These are phyloP conservation scores for Ridgeia piscesae DNA, from an alignment of 1,140 invertebrate genomes.

Conservation along the genomic window DNA sequence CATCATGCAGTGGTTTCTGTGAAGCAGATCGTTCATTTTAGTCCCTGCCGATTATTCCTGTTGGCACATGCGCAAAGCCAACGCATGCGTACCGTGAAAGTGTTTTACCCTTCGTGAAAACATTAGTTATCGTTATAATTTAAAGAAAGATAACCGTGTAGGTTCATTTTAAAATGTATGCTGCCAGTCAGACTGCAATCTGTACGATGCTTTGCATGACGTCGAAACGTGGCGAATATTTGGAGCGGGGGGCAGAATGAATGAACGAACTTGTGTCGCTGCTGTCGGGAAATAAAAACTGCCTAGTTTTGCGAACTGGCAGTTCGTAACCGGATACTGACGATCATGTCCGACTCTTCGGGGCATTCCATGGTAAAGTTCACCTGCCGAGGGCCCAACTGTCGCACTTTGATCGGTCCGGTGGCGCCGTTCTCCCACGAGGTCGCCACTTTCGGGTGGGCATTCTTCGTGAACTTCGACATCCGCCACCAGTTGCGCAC, in stretches of 20 bases:
- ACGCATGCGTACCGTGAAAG: neutral
- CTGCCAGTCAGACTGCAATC: too few species aligned
- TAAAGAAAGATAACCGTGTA: neutral
- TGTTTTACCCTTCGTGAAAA: neutral
- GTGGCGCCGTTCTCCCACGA: neutral
- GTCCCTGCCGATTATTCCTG: neutral
- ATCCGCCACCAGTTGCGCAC: neutral
- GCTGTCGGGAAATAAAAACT: neutral
- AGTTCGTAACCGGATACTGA: neutral
- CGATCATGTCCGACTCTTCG: neutral
- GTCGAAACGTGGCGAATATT: too few species aligned
- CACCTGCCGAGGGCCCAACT: neutral
- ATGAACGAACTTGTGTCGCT: neutral
- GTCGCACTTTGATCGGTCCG: neutral
- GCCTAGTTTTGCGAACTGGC: conserved; percentile 3
- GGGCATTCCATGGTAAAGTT: neutral
- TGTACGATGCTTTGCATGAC: too few species aligned
- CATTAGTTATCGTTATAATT: neutral
- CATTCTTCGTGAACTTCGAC: neutral
- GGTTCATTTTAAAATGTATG: neutral
- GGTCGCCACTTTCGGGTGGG: neutral
- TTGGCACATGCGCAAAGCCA: neutral
- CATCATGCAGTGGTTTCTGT: neutral
- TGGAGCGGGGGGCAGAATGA: too few species aligned
- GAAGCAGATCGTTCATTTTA: neutral